These are phyloP conservation scores for Enoplosus armatus DNA, from an alignment of 2,797 vertebrate species.

Conservation along the genomic window DNA sequence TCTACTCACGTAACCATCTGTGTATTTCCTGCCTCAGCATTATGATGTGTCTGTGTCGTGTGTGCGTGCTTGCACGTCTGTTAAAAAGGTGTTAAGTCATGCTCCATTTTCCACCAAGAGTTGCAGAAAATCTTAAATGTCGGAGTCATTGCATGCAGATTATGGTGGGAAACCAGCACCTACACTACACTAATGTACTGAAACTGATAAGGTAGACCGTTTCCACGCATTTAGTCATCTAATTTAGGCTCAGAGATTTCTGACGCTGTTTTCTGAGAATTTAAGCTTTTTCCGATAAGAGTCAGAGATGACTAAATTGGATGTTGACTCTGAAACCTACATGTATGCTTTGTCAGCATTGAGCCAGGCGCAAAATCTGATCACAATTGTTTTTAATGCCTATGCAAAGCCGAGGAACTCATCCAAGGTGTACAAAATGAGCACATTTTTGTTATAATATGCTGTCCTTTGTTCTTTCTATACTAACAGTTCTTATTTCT, in stretches of 20 bases:
- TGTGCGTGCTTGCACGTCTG: slow-evolving; percentile 1
- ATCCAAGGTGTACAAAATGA: neutral
- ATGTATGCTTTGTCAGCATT: neutral
- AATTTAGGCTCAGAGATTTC: neutral
- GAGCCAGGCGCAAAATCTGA: neutral
- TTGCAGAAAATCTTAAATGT: neutral
- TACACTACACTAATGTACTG: neutral
- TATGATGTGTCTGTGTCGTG: neutral
- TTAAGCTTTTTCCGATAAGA: neutral
- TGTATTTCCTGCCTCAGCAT: slow-evolving; percentile 45
- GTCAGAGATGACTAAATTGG: neutral
- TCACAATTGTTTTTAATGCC: slow-evolving; percentile 4
- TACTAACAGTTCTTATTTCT: neutral
- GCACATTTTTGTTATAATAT: neutral
- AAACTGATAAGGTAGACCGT: slow-evolving; percentile 37
- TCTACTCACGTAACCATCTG: neutral
- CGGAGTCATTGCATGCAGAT: slow-evolving; percentile 13
- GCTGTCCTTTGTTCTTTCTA: neutral
- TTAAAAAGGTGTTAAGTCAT: slow-evolving; percentile 53
- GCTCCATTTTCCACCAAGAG: slow-evolving; percentile 46
- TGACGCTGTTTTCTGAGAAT: slow-evolving; percentile 11
- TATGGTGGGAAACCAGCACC: slow-evolving; percentile 33
- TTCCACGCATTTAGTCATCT: slow-evolving; percentile 33
- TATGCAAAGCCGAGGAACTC: neutral
- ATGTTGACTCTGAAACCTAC: neutral